Conservation (phyloP, 2,888 invertebrate species). For the Drosophila stalkeri region DNA sequence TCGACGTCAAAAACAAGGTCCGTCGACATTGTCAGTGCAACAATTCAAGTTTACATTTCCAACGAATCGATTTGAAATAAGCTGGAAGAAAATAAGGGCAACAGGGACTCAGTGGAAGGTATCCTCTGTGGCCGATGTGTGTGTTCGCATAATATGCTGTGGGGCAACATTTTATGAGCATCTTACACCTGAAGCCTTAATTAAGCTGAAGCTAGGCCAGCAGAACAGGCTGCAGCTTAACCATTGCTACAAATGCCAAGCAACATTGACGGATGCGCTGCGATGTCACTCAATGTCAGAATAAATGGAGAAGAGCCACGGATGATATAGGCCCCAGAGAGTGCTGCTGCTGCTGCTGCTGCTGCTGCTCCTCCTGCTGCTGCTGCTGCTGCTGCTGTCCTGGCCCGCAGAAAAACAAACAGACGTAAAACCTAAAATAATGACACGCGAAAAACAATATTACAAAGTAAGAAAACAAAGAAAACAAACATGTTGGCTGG, state of each 20-base stretch:
- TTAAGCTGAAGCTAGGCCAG: conserved; percentile 55
- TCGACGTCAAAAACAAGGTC: conserved; percentile 5
- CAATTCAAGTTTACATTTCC: conserved; percentile 65
- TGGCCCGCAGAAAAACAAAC: conserved; percentile 59
- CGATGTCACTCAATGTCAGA: conserved; percentile 80
- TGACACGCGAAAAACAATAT: conserved; percentile 77
- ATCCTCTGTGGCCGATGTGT: conserved; percentile 41
- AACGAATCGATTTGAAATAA: conserved; percentile 63
- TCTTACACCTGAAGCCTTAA: conserved; percentile 78
- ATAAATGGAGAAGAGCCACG: conserved; percentile 31
- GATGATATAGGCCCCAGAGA: conserved; percentile 1
- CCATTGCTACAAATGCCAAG: conserved; percentile 43
- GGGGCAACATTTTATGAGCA: conserved; percentile 61
- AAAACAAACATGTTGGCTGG: conserved; percentile 61
- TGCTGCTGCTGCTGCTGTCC: conserved; percentile 14
- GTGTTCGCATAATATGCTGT: conserved; percentile 63
- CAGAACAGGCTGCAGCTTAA: conserved; percentile 3
- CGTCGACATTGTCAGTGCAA: conserved; percentile 34
- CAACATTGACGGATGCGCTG: conserved; percentile 65
- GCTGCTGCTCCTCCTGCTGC: too few relatives aligned
- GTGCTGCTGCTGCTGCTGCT: background rate
- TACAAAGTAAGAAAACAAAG: conserved; percentile 54
- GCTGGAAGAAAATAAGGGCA: conserved; percentile 7
- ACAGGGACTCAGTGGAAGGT: background rate
- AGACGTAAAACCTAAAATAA: conserved; percentile 67